Conservation (phyloP, 2,888 invertebrate species). For the Patella pellucida region DNA sequence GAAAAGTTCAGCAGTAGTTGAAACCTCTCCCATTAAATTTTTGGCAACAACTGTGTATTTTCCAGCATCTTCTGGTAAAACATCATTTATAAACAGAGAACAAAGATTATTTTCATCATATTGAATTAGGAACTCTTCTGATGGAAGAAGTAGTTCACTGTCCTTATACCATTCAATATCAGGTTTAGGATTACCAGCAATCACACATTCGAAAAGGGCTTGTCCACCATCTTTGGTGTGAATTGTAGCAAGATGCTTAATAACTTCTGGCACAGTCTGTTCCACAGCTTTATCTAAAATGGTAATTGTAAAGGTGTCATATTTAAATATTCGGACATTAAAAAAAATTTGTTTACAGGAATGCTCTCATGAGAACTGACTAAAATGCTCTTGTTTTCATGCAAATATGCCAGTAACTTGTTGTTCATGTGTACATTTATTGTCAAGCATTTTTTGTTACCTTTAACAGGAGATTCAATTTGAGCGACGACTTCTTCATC, state of each 20-base stretch:
- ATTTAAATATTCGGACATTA: too few relatives aligned
- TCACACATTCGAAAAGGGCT: constrained; percentile 62
- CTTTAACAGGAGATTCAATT: too few relatives aligned
- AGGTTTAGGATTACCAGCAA: constrained; percentile 69
- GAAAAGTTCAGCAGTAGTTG: constrained; percentile 83
- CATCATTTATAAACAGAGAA: constrained; percentile 78
- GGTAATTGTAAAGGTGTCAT: neutral
- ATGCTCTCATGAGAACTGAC: too few relatives aligned
- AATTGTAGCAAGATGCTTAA: constrained; percentile 47
- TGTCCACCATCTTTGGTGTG: constrained; percentile 59
- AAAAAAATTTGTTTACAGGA: too few relatives aligned
- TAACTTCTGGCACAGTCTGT: constrained; percentile 55
- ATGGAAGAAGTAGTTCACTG: constrained; percentile 75
- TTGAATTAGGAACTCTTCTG: constrained; percentile 77
- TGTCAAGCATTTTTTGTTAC: too few relatives aligned
- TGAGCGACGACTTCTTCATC: constrained; percentile 48
- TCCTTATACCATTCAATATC: constrained; percentile 87
- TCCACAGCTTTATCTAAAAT: constrained; percentile 44
- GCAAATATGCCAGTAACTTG: too few relatives aligned
- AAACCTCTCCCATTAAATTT: constrained; percentile 81
- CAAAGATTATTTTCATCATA: constrained; percentile 61
- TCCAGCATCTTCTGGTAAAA: constrained; percentile 80
- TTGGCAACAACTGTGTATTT: constrained; percentile 84
- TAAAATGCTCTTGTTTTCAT: too few relatives aligned
- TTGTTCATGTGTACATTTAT: too few relatives aligned